Evolutionary conservation across 2,797 vertebrate genomes (phyloP).

Genomic region (Mormyrus hasselquistii): DNA sequence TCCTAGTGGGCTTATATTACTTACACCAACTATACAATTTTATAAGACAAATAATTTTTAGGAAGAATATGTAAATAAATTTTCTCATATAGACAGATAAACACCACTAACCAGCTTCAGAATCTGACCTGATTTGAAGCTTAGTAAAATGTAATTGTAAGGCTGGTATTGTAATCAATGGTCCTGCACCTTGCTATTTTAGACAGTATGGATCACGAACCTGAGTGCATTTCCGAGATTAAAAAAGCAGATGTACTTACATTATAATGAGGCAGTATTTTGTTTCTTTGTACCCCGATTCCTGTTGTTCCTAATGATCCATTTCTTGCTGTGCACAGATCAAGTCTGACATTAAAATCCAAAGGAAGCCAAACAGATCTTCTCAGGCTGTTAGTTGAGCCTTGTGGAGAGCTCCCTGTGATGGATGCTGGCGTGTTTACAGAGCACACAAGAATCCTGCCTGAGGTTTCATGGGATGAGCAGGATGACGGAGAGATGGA

Average conservation of each 20-base stretch:
- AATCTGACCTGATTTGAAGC: background rate
- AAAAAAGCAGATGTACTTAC: conserved; percentile 14
- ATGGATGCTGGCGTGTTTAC: background rate
- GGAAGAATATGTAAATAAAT: background rate
- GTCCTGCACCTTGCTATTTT: background rate
- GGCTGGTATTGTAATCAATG: background rate
- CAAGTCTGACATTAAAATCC: background rate
- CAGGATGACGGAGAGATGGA: background rate
- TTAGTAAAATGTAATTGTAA: background rate
- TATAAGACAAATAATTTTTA: background rate
- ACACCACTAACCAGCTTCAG: background rate
- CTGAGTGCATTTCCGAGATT: background rate
- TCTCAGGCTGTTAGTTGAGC: background rate
- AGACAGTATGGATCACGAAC: background rate
- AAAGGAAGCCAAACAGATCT: background rate
- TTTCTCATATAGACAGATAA: background rate
- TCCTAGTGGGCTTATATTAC: background rate
- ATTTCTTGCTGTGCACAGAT: background rate
- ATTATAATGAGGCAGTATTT: background rate
- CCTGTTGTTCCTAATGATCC: background rate
- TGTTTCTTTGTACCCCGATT: background rate
- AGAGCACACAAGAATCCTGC: background rate
- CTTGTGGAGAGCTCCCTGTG: background rate
- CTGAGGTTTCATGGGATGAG: background rate
- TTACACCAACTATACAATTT: background rate